Percentiles rank a stretch among this genome's conserved stretches.
Conservation (phyloP, 2,797 vertebrate genomes). For the Amniataba percoides region DNA sequence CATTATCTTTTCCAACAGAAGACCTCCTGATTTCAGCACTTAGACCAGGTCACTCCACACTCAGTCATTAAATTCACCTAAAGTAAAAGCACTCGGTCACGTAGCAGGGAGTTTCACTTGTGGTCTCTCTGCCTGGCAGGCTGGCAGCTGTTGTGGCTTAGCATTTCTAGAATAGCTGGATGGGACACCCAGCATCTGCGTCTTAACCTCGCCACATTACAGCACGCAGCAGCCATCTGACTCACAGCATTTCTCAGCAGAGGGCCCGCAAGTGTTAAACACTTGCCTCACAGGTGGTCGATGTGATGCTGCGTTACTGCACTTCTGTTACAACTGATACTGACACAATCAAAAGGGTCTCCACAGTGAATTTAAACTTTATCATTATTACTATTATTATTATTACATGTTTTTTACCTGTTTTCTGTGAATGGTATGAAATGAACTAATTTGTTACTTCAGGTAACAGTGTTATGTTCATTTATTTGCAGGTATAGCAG, state of each 20-base stretch:
- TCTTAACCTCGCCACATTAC: constrained; percentile 49
- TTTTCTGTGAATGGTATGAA: neutral
- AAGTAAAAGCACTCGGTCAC: neutral
- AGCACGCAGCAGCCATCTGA: constrained; percentile 32
- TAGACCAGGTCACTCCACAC: neutral
- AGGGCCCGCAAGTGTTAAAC: constrained; percentile 40
- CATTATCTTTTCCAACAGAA: neutral
- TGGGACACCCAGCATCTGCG: constrained; percentile 60
- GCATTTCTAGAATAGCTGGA: constrained; percentile 68
- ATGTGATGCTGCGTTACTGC: neutral
- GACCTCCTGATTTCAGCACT: neutral
- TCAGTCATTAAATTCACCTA: constrained; percentile 17
- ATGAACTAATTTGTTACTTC: neutral
- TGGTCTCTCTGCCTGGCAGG: constrained; percentile 42
- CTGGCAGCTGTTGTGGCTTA: constrained; percentile 77
- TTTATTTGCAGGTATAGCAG: constrained; percentile 89
- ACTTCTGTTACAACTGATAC: neutral
- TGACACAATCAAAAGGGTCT: neutral
- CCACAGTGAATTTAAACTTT: neutral
- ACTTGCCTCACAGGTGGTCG: constrained; percentile 54
- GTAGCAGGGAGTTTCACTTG: constrained; percentile 46
- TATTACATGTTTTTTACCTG: neutral
- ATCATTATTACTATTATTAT: too few species aligned
- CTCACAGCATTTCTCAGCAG: constrained; percentile 44
- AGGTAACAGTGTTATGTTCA: constrained; percentile 15